phyloP scores from a whole-genome alignment of 2,888 invertebrate genomes.

The Rotaria macrura region DNA sequence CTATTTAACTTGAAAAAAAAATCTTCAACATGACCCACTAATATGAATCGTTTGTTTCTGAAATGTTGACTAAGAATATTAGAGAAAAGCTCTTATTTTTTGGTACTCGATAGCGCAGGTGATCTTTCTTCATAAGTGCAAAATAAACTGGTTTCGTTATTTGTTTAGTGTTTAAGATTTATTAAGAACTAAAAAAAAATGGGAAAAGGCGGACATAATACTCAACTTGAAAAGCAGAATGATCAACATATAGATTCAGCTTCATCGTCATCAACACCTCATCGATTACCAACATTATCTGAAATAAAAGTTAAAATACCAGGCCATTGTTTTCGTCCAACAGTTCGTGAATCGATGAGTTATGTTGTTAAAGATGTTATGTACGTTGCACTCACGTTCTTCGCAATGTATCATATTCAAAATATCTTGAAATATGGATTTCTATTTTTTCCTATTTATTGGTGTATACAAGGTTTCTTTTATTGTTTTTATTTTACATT shows the following conservation, averaged over 20 bases:
- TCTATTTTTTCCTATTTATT: neutral
- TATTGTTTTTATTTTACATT: neutral
- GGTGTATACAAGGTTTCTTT: slow-evolving; percentile 32
- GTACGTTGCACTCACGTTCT: neutral
- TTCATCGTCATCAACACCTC: slow-evolving; percentile 35
- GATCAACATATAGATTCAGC: neutral
- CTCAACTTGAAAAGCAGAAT: slow-evolving; percentile 42
- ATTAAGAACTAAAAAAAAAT: neutral
- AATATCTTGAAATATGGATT: neutral
- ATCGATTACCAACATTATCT: slow-evolving; percentile 40
- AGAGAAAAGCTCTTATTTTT: too few species aligned
- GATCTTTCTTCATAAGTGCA: too few species aligned
- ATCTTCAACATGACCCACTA: too few species aligned
- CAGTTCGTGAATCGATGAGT: slow-evolving; percentile 39
- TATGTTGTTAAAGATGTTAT: slow-evolving; percentile 41
- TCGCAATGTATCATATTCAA: neutral
- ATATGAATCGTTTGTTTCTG: too few species aligned
- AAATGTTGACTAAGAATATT: too few species aligned
- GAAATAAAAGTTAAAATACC: slow-evolving; percentile 43
- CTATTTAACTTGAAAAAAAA: too few species aligned
- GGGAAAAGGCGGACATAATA: slow-evolving; percentile 49
- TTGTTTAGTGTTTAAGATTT: neutral
- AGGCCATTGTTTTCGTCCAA: slow-evolving; percentile 40
- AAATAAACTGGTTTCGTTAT: neutral
- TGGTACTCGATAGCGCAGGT: too few species aligned